These are phyloP conservation scores for Drosophila triauraria DNA, from an alignment of 1,140 invertebrate genomes.

Conservation along the genomic window DNA sequence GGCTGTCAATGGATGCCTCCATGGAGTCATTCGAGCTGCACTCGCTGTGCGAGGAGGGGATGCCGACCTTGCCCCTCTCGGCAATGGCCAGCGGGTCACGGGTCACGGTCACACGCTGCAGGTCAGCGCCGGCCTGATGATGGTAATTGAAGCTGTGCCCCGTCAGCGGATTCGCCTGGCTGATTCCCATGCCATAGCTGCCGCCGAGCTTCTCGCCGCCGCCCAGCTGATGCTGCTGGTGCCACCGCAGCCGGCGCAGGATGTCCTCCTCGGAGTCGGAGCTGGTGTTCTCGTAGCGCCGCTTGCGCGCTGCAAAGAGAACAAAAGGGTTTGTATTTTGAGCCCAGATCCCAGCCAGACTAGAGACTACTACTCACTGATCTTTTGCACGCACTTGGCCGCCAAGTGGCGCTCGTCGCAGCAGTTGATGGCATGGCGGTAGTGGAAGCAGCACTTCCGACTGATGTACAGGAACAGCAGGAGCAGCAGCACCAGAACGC, in stretches of 20 bases:
- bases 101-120: conserved; percentile 77
- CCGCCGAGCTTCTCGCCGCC: conserved; percentile 64
- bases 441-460: conserved; percentile 91
- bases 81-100: conserved; percentile 82
- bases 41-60: conserved; percentile 84
- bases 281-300: conserved; percentile 87
- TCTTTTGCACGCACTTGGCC: conserved; percentile 85
- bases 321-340: not conserved
- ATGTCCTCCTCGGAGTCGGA: conserved; percentile 92
- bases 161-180: conserved; percentile 69
- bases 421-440: conserved; percentile 87
- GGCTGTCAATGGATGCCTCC: conserved; percentile 82
- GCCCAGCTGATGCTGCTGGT: conserved; percentile 72
- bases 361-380: conserved; percentile 77
- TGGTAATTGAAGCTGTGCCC: conserved; percentile 76
- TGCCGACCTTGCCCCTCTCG: conserved; percentile 84
- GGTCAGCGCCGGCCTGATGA: conserved; percentile 68
- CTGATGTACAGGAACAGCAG: conserved; percentile 93
- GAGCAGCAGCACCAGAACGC: conserved; percentile 90
- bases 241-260: conserved; percentile 87
- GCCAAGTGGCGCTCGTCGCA: conserved; percentile 87
- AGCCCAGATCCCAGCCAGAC: not conserved
- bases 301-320: conserved; percentile 71
- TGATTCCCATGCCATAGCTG: conserved; percentile 72
- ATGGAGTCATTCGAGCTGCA: conserved; percentile 85